Base-by-base conservation (phyloP, 2,113 vertebrate genomes). In the Mirounga angustirostris region DNA sequence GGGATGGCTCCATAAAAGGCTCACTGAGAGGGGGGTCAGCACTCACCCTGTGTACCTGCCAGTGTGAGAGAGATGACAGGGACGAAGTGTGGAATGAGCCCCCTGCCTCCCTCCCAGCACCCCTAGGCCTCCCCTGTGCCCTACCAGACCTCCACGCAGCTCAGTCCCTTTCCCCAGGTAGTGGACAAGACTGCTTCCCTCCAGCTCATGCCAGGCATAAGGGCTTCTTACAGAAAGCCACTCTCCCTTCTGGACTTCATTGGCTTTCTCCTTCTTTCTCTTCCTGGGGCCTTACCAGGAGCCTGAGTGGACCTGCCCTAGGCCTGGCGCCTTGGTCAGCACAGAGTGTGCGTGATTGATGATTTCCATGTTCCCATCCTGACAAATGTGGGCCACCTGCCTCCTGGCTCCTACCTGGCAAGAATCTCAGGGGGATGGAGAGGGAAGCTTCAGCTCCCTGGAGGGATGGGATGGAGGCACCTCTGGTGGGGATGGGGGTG, bases 111-210 rank as follows among this genome's bases (percentile, higher is more conserved):
- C 43, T 91, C 40, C 12, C 28, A 79, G 56, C 1, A 5, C 5
- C 24, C 78, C 33, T 5, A 16, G 11, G 12, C 16, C 7, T 59
- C 58, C 21, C n/a, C 3, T 1, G 16, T 0, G 12, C 0, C 46
- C 9, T 15, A 74, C 28, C 16, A 19, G 50, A 28, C 56, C 36
- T 89, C 28, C 9, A 4, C 22, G 43, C 3, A 10, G 1, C 8
- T 93, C 19, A 14, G 59, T 90, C 4, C 33, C 56, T 95, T 50
- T 40, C 67, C 65, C 40, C 36, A 81, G 52, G n/a, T 67, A 59
- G 14, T 10, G 54, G 87, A 89, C 73, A 46, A 14, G 40, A 30
- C 71, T 16, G 0, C 21, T 95, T n/a, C 33, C 74, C 33, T 91
- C 82, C n/a, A 80, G 69, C n/a, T 91, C 54, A 52, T 43, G 28